These are phyloP conservation scores for Smutsia temminckii DNA, from an alignment of 2,797 vertebrate genomes.

Conservation along the genomic window DNA sequence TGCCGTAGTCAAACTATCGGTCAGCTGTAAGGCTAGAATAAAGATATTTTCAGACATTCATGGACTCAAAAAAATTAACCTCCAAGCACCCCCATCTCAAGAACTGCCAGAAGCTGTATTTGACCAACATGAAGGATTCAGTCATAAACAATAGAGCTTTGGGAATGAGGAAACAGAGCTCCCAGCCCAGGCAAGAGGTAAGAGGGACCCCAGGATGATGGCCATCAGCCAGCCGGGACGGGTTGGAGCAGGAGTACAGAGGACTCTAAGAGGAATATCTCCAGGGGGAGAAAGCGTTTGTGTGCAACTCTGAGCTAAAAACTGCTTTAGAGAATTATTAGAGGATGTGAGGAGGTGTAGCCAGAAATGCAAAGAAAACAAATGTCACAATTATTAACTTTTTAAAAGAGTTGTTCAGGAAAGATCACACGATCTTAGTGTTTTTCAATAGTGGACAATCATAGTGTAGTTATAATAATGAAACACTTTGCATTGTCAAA, in stretches of 20 bases:
- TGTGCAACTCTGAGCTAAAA: neutral
- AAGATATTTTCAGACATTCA: neutral
- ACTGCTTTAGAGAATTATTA: neutral
- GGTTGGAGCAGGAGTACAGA: neutral
- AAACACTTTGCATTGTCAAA: neutral
- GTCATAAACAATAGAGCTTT: neutral
- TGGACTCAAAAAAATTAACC: neutral
- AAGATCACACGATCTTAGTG: neutral
- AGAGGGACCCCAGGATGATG: neutral
- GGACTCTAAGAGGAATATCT: neutral
- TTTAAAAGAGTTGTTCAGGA: neutral
- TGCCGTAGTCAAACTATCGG: neutral
- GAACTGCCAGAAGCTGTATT: neutral
- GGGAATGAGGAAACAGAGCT: neutral
- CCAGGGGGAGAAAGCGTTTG: neutral
- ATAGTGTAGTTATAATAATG: neutral
- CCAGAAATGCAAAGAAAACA: neutral
- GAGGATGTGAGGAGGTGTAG: neutral
- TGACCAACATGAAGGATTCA: neutral
- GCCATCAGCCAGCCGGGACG: neutral
- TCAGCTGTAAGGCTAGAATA: neutral
- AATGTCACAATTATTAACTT: neutral
- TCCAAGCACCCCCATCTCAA: neutral
- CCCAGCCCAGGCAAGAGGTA: neutral
- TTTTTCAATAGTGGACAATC: neutral